Conservation (phyloP, 23 tunicate genomes). For the Ascidia mentula region DNA sequence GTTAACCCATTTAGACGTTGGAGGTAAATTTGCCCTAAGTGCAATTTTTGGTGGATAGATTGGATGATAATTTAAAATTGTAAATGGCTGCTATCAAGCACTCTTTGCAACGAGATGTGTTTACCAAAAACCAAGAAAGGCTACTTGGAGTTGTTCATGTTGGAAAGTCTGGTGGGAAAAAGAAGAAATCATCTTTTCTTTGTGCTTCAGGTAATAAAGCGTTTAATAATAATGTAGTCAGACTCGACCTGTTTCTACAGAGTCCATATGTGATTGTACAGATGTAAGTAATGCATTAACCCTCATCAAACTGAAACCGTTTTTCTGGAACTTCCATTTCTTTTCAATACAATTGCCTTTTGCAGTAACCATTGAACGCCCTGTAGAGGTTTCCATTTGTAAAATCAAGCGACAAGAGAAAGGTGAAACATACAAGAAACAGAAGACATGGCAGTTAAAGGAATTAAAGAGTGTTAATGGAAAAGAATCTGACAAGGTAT, state of each 20-base stretch:
- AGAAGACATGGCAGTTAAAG: constrained; percentile 79
- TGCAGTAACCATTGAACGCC: constrained; percentile 79
- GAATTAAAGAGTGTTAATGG: constrained; percentile 86
- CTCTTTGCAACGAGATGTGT: constrained; percentile 93
- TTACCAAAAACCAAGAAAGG: constrained; percentile 91
- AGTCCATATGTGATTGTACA: too few relatives aligned
- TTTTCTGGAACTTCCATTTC: too few relatives aligned
- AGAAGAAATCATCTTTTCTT: constrained; percentile 74
- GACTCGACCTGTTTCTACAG: too few relatives aligned
- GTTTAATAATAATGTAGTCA: too few relatives aligned
- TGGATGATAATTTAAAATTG: neutral
- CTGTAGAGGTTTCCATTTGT: constrained; percentile 73
- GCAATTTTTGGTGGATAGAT: neutral
- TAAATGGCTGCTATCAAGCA: constrained; percentile 91
- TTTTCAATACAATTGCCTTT: too few relatives aligned
- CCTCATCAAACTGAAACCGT: too few relatives aligned
- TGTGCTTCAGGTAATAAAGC: constrained; percentile 93
- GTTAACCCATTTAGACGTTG: too few relatives aligned
- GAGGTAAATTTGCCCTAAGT: too few relatives aligned
- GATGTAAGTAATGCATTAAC: too few relatives aligned
- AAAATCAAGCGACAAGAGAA: constrained; percentile 83
- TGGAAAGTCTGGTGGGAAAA: constrained; percentile 85
- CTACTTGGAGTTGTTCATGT: constrained; percentile 94
- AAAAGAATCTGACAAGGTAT: constrained; percentile 32
- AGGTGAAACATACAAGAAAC: constrained; percentile 93